These are phyloP conservation scores for Hypotaenidia philippensis DNA, from an alignment of 2,797 vertebrate species.

Conservation along the genomic window DNA sequence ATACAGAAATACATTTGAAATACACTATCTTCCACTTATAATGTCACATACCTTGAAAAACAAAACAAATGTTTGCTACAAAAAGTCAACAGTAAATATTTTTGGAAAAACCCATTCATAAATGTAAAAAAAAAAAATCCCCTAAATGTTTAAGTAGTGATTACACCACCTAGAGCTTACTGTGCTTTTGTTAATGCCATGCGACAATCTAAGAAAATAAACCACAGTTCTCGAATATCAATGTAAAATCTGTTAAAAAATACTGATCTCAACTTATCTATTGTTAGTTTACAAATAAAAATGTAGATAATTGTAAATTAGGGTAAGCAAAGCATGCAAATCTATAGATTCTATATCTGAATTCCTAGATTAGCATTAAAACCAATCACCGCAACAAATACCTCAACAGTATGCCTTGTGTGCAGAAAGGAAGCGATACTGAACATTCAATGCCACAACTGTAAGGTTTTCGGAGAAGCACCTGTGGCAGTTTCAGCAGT, in stretches of 20 bases:
- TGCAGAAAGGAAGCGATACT: slow-evolving; percentile 96
- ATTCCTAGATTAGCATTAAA: slow-evolving; percentile 98
- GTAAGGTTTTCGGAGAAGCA: slow-evolving; percentile 99
- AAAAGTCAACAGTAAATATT: slow-evolving; percentile 23
- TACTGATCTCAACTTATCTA: slow-evolving; percentile 93
- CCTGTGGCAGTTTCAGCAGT: slow-evolving; percentile 99
- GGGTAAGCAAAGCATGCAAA: slow-evolving; percentile 99
- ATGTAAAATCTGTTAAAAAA: slow-evolving; percentile 84
- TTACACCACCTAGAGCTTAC: slow-evolving; percentile 60
- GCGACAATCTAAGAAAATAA: slow-evolving; percentile 87
- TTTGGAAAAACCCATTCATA: not conserved
- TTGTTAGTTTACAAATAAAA: slow-evolving; percentile 94
- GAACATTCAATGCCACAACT: slow-evolving; percentile 99
- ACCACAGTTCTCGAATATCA: slow-evolving; percentile 78
- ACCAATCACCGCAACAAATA: slow-evolving; percentile 98
- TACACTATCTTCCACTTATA: slow-evolving; percentile 69
- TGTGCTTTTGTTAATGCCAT: slow-evolving; percentile 88
- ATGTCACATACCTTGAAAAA: slow-evolving; percentile 79
- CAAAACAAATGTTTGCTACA: slow-evolving; percentile 35
- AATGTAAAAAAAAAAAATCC: not conserved
- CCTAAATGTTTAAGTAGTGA: slow-evolving; percentile 49
- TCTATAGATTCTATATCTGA: slow-evolving; percentile 93
- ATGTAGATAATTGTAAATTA: slow-evolving; percentile 86
- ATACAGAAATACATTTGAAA: not conserved
- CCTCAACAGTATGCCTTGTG: slow-evolving; percentile 96